Percentiles rank a stretch among this genome's conserved stretches.
Conservation (phyloP, 1,140 invertebrate genomes). For the Andrena cerasifolii region DNA sequence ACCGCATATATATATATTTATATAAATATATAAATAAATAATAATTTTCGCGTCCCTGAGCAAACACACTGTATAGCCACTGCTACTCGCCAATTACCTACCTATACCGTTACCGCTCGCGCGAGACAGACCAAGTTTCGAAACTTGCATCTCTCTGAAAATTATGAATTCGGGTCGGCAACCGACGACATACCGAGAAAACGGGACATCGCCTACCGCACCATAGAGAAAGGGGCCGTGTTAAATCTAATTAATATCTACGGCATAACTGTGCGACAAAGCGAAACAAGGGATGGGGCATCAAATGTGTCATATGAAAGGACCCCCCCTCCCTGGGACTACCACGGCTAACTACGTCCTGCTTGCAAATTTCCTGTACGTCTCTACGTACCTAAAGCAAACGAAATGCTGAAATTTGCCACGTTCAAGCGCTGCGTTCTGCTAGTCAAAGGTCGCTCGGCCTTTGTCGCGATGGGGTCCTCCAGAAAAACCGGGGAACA, state of each 20-base stretch:
- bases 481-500: not conserved
- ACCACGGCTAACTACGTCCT: not conserved
- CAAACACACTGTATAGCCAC: not conserved
- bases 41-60: conserved; percentile 4
- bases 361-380: too few species aligned
- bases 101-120: conserved; percentile 28
- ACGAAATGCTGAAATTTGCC: not conserved
- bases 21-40: too few species aligned
- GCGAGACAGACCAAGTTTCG: conserved; percentile 51
- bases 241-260: conserved; percentile 59
- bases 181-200: not conserved
- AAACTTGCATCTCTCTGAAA: conserved; percentile 42
- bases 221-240: conserved; percentile 27
- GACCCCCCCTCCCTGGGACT: not conserved
- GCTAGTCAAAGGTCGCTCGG: too few species aligned
- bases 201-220: conserved; percentile 1
- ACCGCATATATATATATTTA: too few species aligned
- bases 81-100: conserved; percentile 22
- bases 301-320: not conserved
- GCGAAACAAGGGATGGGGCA: conserved; percentile 29
- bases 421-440: not conserved
- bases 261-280: conserved; percentile 30
- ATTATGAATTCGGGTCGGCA: conserved; percentile 40
- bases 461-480: not conserved
- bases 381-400: too few species aligned